phyloP scores from a whole-genome alignment of 2,113 vertebrate species.

The Pituophis catenifer region DNA sequence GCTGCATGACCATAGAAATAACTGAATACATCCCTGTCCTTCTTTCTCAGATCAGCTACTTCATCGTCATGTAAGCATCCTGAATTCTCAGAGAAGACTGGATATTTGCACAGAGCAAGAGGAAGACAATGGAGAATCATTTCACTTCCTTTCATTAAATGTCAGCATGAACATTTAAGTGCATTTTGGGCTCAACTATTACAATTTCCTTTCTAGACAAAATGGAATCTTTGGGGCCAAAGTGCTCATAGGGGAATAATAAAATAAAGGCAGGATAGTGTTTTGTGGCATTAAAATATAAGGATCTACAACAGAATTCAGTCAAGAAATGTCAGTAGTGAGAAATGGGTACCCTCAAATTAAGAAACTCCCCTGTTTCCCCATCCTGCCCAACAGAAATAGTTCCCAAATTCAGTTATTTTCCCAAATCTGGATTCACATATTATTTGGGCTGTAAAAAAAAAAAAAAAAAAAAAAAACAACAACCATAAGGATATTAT shows the following conservation, averaged over 20 bases:
- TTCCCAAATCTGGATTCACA: background rate
- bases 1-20: background rate
- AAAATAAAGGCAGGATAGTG: background rate
- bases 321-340: background rate
- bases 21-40: background rate
- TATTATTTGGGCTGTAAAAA: background rate
- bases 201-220: background rate
- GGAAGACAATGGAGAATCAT: background rate
- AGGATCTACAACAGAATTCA: background rate
- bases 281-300: background rate
- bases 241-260: background rate
- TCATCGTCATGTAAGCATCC: background rate
- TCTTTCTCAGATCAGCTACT: background rate
- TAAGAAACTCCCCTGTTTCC: background rate
- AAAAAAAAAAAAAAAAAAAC: no score
- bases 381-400: background rate
- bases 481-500: background rate
- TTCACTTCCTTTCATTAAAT: background rate
- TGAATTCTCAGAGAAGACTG: background rate
- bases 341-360: background rate
- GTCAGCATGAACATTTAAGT: background rate
- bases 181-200: background rate
- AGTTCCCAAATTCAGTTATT: background rate
- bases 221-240: background rate
- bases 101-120: background rate